Percentiles rank a stretch among this genome's conserved stretches.
Conservation (phyloP, 2,888 invertebrate species). For the Drosophila putrida region DNA sequence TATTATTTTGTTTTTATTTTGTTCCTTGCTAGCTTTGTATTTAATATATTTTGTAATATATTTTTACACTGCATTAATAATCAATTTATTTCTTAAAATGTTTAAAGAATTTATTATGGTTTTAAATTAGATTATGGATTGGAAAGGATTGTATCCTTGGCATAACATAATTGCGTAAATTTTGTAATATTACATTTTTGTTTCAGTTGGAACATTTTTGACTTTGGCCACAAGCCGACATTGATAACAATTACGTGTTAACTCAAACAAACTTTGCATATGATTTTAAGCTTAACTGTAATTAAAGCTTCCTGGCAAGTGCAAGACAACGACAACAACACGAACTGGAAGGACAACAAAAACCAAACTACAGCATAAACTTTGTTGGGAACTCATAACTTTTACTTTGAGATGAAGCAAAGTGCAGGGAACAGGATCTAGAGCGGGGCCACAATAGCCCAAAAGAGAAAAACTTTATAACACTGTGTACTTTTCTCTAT, state of each 20-base stretch:
- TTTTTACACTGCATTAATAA: too few species aligned
- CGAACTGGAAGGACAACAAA: slow-evolving; percentile 23
- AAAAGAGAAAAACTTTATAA: slow-evolving; percentile 70
- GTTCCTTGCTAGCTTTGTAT: too few species aligned
- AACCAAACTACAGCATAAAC: slow-evolving; percentile 60
- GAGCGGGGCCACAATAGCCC: slow-evolving; percentile 66
- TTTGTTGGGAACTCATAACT: slow-evolving; percentile 75
- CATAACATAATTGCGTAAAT: neutral
- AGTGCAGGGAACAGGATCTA: slow-evolving; percentile 40
- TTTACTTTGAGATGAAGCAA: slow-evolving; percentile 74
- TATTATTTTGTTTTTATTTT: neutral
- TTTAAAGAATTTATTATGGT: neutral
- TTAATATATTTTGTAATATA: too few species aligned
- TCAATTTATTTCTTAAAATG: neutral
- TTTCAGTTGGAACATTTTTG: slow-evolving; percentile 21
- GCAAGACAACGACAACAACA: slow-evolving; percentile 41
- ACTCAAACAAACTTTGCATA: slow-evolving; percentile 65
- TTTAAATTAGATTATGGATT: neutral
- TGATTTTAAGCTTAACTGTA: slow-evolving; percentile 78
- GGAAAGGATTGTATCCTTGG: neutral
- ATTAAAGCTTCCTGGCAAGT: slow-evolving; percentile 71
- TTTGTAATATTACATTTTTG: slow-evolving; percentile 6
- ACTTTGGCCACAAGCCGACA: slow-evolving; percentile 44
- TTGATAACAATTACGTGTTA: slow-evolving; percentile 68
- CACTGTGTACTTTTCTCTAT: slow-evolving; percentile 17